A percentile compares a stretch with the other conserved stretches of the same genome.
Evolutionary conservation across 2,113 vertebrate genomes (phyloP).

Genomic region (Anthoscopus minutus): DNA sequence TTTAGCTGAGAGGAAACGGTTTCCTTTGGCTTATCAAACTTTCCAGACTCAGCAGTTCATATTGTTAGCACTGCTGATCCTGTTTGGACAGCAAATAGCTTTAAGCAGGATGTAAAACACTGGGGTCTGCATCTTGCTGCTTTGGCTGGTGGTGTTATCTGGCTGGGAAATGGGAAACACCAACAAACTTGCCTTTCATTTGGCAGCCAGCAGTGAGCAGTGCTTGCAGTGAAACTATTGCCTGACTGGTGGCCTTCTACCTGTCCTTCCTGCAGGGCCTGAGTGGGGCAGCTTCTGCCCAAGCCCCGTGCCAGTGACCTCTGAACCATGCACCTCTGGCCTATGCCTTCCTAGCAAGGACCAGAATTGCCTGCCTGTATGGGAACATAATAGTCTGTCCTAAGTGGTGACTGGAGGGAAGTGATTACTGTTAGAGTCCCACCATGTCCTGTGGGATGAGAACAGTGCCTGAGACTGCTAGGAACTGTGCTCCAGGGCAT

Average conservation of each 20-base stretch:
- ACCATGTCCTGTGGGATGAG: neutral
- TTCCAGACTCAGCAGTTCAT: constrained; percentile 57
- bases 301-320: neutral
- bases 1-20: constrained; percentile 23
- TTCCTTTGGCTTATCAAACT: constrained; percentile 43
- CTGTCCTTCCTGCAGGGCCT: neutral
- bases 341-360: neutral
- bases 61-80: constrained; percentile 46
- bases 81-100: constrained; percentile 42
- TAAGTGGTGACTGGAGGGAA: neutral
- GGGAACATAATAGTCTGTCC: neutral
- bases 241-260: neutral
- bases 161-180: neutral
- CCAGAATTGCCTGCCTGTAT: neutral
- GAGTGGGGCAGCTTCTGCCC: neutral
- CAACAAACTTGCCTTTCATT: neutral
- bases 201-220: neutral
- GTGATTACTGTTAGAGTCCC: neutral
- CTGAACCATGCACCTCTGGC: neutral
- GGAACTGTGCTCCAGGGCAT: neutral
- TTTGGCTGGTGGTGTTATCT: neutral
- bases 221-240: neutral
- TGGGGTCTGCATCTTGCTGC: neutral
- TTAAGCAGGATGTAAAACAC: constrained; percentile 9
- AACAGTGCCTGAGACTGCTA: neutral